Evolutionary conservation across 2,888 invertebrate species (phyloP).

Genomic region (Vannuccia rotundouncinata): DNA sequence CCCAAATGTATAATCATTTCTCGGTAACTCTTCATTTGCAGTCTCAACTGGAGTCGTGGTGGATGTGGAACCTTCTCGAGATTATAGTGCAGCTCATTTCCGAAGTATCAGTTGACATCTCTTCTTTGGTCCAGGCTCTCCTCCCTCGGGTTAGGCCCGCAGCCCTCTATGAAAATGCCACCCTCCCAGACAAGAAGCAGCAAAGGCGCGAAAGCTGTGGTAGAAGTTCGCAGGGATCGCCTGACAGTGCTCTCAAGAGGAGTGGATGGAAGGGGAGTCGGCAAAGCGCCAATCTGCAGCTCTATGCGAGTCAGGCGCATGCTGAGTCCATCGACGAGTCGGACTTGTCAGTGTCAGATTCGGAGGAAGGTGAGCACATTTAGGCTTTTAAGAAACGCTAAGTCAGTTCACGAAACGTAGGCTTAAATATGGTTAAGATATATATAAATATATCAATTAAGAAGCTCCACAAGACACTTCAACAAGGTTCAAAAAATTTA

Average conservation of each 20-base stretch:
- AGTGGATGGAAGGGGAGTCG: neutral
- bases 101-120: neutral
- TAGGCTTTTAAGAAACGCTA: no score
- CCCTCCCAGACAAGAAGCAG: neutral
- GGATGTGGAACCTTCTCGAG: neutral
- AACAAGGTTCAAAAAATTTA: no score
- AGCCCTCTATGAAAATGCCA: neutral
- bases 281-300: neutral
- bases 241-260: neutral
- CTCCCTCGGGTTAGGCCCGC: neutral
- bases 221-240: neutral
- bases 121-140: neutral
- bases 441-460: no score
- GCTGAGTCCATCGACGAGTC: neutral
- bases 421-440: no score
- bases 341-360: neutral
- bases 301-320: neutral
- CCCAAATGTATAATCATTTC: no score
- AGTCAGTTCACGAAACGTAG: no score
- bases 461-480: no score
- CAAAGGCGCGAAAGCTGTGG: no score
- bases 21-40: no score
- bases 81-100: neutral
- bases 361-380: constrained; percentile 1
- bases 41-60: neutral